Evolutionary conservation across 2,797 vertebrate genomes (phyloP).

Genomic region (Rhyacichthys aspro): DNA sequence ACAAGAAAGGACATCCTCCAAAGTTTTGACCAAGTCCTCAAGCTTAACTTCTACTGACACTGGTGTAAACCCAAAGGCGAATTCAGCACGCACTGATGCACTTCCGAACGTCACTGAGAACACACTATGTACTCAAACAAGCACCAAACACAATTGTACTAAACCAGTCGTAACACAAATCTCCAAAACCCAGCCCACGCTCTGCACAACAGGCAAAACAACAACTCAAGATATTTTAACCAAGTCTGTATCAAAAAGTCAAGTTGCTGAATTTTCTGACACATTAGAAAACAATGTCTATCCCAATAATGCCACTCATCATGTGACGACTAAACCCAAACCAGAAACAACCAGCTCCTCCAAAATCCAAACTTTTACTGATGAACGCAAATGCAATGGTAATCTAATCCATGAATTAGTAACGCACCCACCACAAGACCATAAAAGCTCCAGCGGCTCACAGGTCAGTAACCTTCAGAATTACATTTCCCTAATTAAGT

Average conservation of each 20-base stretch:
- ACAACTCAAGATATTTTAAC: constrained; percentile 4
- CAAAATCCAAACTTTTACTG: constrained; percentile 4
- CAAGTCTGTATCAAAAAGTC: constrained; percentile 28
- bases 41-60: constrained; percentile 18
- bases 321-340: constrained; percentile 1
- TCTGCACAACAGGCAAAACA: constrained; percentile 29
- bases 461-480: constrained; percentile 62
- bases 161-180: constrained; percentile 11
- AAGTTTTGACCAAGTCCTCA: constrained; percentile 10
- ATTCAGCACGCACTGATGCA: not conserved
- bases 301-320: constrained; percentile 8
- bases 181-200: not conserved
- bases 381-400: constrained; percentile 40
- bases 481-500: constrained; percentile 64
- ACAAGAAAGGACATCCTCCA: constrained; percentile 12
- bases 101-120: not conserved
- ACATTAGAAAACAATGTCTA: constrained; percentile 1
- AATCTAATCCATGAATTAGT: constrained; percentile 49
- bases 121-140: constrained; percentile 12
- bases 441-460: constrained; percentile 41
- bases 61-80: constrained; percentile 13
- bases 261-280: constrained; percentile 11
- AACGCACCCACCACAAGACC: constrained; percentile 31
- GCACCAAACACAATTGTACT: not conserved
- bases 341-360: constrained; percentile 16